A percentile compares a stretch with the other conserved stretches of the same genome.
Evolutionary conservation across 2,797 vertebrate genomes (phyloP).

Genomic region (Neomorphus geoffroyi): DNA sequence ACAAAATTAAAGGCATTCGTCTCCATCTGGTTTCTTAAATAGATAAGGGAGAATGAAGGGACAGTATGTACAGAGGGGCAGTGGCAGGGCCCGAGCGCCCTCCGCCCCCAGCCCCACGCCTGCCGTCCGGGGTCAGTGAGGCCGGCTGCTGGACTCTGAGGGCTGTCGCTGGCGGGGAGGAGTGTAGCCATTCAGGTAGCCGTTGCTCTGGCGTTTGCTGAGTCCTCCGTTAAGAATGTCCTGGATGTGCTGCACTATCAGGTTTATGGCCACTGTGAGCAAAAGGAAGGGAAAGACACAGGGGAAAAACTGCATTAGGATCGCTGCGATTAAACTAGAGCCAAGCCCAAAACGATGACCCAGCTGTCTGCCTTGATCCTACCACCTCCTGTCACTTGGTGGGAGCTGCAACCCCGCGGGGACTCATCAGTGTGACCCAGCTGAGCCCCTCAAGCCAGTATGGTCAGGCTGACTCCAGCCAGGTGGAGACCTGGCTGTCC

Average conservation of each 20-base stretch:
- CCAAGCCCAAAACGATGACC: neutral
- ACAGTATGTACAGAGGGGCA: conserved; percentile 58
- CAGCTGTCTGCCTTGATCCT: neutral
- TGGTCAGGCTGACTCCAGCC: neutral
- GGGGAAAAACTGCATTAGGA: neutral
- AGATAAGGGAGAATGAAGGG: conserved; percentile 32
- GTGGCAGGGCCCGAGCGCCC: neutral
- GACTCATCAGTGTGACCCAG: neutral
- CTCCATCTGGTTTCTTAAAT: conserved; percentile 73
- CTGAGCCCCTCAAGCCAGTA: neutral
- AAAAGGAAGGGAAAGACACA: neutral
- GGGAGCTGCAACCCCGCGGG: neutral
- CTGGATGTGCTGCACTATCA: conserved; percentile 97
- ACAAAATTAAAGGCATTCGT: conserved; percentile 68
- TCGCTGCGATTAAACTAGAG: neutral
- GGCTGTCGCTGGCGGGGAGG: conserved; percentile 82
- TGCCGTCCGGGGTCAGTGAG: conserved; percentile 82
- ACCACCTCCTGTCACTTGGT: neutral
- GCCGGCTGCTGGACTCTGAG: conserved; percentile 89
- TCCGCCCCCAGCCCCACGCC: neutral
- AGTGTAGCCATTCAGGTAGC: conserved; percentile 82
- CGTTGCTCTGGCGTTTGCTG: conserved; percentile 86
- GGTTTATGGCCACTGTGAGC: conserved; percentile 91
- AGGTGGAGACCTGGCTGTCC: neutral
- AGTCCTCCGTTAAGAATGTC: conserved; percentile 91